These are phyloP conservation scores for Cephus nigrinus DNA, from an alignment of 2,888 invertebrate genomes.

Conservation along the genomic window DNA sequence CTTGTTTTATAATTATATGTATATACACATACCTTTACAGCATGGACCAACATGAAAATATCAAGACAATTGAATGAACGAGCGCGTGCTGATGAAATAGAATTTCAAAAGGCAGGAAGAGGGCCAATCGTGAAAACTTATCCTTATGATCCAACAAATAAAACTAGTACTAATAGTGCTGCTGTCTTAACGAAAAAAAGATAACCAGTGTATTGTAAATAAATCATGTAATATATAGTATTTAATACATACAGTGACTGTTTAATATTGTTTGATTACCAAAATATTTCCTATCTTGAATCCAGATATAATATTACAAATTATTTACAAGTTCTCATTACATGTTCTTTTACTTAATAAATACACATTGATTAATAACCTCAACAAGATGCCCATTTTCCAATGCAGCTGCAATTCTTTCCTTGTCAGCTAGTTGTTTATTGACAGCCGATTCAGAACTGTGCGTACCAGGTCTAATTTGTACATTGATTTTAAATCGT, in stretches of 20 bases:
- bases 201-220: slow-evolving; percentile 40
- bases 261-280: neutral
- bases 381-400: slow-evolving; percentile 92
- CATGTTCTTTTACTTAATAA: neutral
- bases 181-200: slow-evolving; percentile 71
- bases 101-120: slow-evolving; percentile 86
- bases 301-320: neutral
- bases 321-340: too few relatives aligned
- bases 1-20: slow-evolving; percentile 9
- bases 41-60: slow-evolving; percentile 80
- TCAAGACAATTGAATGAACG: slow-evolving; percentile 82
- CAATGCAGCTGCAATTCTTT: slow-evolving; percentile 95
- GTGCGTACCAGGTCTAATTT: slow-evolving; percentile 93
- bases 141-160: slow-evolving; percentile 83
- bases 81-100: slow-evolving; percentile 78
- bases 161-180: slow-evolving; percentile 27
- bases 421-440: slow-evolving; percentile 98
- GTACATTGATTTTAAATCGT: slow-evolving; percentile 87
- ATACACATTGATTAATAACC: slow-evolving; percentile 94
- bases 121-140: slow-evolving; percentile 90
- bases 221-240: slow-evolving; percentile 16
- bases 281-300: neutral
- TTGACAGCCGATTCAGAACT: slow-evolving; percentile 93
- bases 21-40: slow-evolving; percentile 1
- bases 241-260: slow-evolving; percentile 3